phyloP scores from a whole-genome alignment of 2,113 vertebrate genomes.

The Sardina pilchardus region DNA sequence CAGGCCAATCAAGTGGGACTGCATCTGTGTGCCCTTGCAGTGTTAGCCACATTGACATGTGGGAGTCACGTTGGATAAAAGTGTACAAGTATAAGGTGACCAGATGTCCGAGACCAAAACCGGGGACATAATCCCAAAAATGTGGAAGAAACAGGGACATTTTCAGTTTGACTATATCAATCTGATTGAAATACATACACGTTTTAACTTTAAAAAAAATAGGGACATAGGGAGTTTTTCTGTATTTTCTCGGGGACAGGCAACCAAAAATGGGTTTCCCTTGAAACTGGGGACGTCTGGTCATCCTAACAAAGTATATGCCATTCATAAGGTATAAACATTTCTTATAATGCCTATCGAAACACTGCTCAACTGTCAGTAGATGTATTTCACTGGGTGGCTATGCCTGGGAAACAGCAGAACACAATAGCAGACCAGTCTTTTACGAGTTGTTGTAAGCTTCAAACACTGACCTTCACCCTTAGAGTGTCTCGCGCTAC shows the following conservation, averaged over 20 bases:
- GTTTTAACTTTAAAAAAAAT: no score
- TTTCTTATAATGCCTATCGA: not conserved
- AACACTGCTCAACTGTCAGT: not conserved
- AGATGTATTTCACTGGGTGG: not conserved
- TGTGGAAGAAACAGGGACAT: no score
- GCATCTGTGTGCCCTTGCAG: not conserved
- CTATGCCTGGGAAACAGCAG: not conserved
- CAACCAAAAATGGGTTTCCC: no score
- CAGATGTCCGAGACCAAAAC: no score
- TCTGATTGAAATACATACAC: no score
- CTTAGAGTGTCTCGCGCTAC: not conserved
- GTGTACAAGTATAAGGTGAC: no score
- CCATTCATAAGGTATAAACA: not conserved
- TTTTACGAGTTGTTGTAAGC: not conserved
- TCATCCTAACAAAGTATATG: not conserved
- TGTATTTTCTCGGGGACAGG: no score
- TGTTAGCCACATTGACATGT: not conserved
- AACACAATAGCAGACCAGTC: not conserved
- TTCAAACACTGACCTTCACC: constrained; percentile 6
- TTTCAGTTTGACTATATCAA: no score
- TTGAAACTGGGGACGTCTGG: no score
- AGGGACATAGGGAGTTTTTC: no score
- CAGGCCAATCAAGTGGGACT: not conserved
- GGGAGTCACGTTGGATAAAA: no score
- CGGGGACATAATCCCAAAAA: no score